Evolutionary conservation across 2,113 vertebrate genomes (phyloP).

Genomic region (Sisor rabdophorus): DNA sequence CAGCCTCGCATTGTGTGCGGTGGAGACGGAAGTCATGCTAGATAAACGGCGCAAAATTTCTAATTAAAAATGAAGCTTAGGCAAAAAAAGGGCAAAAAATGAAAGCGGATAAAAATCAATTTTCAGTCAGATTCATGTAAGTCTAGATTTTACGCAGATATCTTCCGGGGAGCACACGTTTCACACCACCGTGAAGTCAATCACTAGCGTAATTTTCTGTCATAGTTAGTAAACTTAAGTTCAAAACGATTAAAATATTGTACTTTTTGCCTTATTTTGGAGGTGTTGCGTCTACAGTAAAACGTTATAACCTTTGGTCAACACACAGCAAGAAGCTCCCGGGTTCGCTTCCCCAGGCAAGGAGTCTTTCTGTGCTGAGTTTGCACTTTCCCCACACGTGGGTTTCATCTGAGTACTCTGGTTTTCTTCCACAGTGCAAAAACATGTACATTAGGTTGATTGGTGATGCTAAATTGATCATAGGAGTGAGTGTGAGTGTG

Average conservation of each 20-base stretch:
- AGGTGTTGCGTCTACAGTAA: neutral
- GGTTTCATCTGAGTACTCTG: too few relatives aligned
- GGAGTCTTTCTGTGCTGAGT: too few relatives aligned
- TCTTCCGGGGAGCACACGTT: neutral
- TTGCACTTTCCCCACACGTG: too few relatives aligned
- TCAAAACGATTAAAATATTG: neutral
- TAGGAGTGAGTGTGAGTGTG: too few relatives aligned
- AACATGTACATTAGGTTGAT: too few relatives aligned
- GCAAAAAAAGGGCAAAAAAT: slow-evolving; percentile 19
- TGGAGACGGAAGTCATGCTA: slow-evolving; percentile 44
- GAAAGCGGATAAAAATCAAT: slow-evolving; percentile 19
- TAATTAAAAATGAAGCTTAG: slow-evolving; percentile 18
- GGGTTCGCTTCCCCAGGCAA: too few relatives aligned
- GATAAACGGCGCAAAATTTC: slow-evolving; percentile 21
- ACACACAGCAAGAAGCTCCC: too few relatives aligned
- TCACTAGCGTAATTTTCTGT: neutral
- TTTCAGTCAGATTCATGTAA: slow-evolving; percentile 13
- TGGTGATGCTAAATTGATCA: too few relatives aligned
- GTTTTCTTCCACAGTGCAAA: too few relatives aligned
- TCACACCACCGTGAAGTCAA: neutral
- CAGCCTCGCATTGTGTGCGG: slow-evolving; percentile 14
- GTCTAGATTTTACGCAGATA: neutral
- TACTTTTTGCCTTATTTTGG: neutral
- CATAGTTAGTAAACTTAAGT: neutral
- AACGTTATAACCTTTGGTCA: neutral